Percentiles rank a stretch among this genome's conserved stretches.
Conservation (phyloP, 35 echinoderm and acorn worm genomes). For the Nesometra sesokonis region DNA sequence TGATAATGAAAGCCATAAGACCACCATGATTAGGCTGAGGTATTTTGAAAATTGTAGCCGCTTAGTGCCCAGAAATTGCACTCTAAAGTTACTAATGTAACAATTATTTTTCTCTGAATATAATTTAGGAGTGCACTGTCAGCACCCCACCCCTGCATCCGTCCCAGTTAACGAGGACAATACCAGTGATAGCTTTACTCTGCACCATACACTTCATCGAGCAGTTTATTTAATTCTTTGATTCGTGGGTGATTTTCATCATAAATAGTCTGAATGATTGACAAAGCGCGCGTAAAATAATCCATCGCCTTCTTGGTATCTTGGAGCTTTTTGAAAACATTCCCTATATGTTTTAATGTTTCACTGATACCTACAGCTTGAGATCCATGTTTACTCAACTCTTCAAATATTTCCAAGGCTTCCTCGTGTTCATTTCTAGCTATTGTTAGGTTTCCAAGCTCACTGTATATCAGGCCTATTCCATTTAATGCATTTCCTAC, state of each 20-base stretch:
- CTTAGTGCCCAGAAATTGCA: too few species aligned
- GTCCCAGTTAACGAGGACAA: too few species aligned
- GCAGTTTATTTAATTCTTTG: neutral
- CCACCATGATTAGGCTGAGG: too few species aligned
- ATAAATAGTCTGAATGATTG: neutral
- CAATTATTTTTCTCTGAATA: too few species aligned
- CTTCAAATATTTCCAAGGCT: neutral
- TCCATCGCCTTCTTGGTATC: neutral
- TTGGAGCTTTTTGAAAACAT: neutral
- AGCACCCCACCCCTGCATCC: too few species aligned
- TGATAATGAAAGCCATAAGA: too few species aligned
- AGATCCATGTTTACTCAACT: neutral
- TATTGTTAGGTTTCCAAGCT: neutral
- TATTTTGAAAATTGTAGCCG: too few species aligned
- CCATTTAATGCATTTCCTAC: neutral
- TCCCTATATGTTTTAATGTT: neutral
- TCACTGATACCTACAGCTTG: neutral
- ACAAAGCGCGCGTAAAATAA: neutral
- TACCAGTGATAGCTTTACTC: too few species aligned
- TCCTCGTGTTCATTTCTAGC: neutral
- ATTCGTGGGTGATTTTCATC: neutral
- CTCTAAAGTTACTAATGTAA: too few species aligned
- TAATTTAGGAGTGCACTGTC: too few species aligned
- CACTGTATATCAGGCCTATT: neutral
- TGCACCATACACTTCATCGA: too few species aligned